Evolutionary conservation across 2,888 invertebrate genomes (phyloP), one percentile per base, ranked within the genome.

Genomic region (Spilarctia lutea): DNA sequence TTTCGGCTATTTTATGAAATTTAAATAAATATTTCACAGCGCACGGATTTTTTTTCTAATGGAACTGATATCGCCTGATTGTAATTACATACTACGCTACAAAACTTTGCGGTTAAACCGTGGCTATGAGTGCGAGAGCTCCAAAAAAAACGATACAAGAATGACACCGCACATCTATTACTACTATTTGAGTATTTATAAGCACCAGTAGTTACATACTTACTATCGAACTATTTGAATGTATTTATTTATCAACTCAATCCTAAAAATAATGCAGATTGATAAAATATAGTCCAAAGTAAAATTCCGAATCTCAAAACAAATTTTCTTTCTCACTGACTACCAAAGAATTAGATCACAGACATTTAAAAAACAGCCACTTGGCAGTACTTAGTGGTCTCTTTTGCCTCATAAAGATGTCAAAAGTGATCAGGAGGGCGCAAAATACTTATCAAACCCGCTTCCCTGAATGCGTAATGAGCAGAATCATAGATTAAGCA

Each of bases 391-490:
- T 74, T 74, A 79, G 76, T 71, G 67, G 68, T 35, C 72, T 35
- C 66, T 39, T 27, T 66, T 65, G 65, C 24, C 76, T 77, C 76
- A 70, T 83, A 86, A 86, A 86, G 85, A 81, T 74, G 77, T 83
- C 77, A 68, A 75, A 77, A 77, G 77, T 79, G 73, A 76, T 80
- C 74, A 74, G 76, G 80, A 70, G 74, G 76, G 74, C 66, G 72
- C 72, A 73, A 84, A 85, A 83, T 82, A 80, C 81, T 79, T 84
- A 83, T 85, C 78, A 84, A 81, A 77, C 81, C 68, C 69, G 75
- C 83, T 71, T 76, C 73, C 48, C 72, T 76, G 85, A 85, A 87
- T 87, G 75, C 83, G 66, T 81, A 85, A 87, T 87, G 78, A 78
- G 73, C 16, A 68, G 39, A 68, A 27, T 63, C 79, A 75, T 60